Conservation (phyloP, 2,888 invertebrate genomes). For the Trissolcus brochymenae region DNA sequence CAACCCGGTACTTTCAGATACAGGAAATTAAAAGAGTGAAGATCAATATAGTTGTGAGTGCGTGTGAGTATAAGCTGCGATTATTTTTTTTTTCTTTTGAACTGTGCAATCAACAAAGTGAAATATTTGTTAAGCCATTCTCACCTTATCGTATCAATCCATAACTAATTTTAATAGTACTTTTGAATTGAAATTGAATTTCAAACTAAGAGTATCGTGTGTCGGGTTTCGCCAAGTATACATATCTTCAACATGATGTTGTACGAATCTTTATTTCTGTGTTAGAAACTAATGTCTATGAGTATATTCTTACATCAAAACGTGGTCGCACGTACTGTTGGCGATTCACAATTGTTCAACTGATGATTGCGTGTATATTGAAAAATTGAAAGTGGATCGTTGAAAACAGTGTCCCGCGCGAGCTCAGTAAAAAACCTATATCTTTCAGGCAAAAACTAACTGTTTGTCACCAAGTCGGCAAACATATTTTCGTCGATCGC, state of each 20-base stretch:
- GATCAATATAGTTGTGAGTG: slow-evolving; percentile 20
- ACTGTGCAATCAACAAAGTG: slow-evolving; percentile 64
- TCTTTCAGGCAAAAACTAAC: neutral
- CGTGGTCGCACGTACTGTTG: slow-evolving; percentile 1
- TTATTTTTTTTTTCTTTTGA: slow-evolving; percentile 60
- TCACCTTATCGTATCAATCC: slow-evolving; percentile 67
- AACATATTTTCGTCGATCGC: neutral
- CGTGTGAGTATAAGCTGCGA: slow-evolving; percentile 69
- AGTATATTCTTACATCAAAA: slow-evolving; percentile 5
- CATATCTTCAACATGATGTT: slow-evolving; percentile 14
- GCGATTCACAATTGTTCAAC: neutral
- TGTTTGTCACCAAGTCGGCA: neutral
- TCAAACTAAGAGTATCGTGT: neutral
- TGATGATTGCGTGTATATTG: neutral
- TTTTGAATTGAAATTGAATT: slow-evolving; percentile 1
- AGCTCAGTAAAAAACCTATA: neutral
- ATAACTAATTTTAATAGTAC: slow-evolving; percentile 5
- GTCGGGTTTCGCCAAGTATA: neutral
- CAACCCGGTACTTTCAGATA: too few relatives aligned
- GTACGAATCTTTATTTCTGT: slow-evolving; percentile 40
- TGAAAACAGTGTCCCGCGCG: slow-evolving; percentile 13
- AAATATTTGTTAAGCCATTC: slow-evolving; percentile 66
- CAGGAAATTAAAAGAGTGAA: slow-evolving; percentile 1
- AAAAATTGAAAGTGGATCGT: slow-evolving; percentile 1
- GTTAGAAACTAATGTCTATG: slow-evolving; percentile 31